Base-by-base conservation (phyloP, 2,797 vertebrate species). In the Holocentrus rufus region DNA sequence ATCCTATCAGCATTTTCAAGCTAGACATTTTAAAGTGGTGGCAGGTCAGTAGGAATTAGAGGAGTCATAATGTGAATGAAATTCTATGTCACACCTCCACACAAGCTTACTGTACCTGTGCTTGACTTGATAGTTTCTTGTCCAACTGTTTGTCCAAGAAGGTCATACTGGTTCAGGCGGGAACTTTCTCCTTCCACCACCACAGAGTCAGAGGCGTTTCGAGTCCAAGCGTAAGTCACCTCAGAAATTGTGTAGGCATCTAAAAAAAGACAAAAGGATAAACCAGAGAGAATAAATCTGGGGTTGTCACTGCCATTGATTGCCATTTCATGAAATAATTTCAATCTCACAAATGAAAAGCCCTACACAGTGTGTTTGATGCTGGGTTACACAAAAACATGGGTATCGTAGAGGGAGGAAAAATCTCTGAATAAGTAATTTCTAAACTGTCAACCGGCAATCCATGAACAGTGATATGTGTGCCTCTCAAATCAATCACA, bases 191-290 rank as follows among this genome's bases (percentile, higher is more conserved):
- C 95, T 79, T 96, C 98, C 72, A 99, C 98, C 79, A 98, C 97
- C 65, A 99, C 97, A 5, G 98, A 99, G 81, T 97, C 95, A 0
- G 96, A 96, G 39, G 97, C 96, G 71, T 98, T 98, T 0, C 91
- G 94, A 65, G 97, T 99, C 97, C 98, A 99, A 65, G 95, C 95
- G 36, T 99, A 99, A 17, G 96, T 99, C 84, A 99, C 98, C 87
- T 99, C 98, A 62, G 96, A 95, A 68, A 95, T 96, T 60, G 98
- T 99, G 82, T 99, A 99, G 23, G 98, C 98, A 91, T 99, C 98
- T 99, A 86, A 44, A 79, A 77, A 65, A 14, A 23, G 30, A 76
- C 20, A 74, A 81, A 46, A 77, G 27, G 47, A 75, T 81, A 85
- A 79, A 53, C 56, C 73, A 74, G 7, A 20, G 57, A 67, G 76